Conservation (phyloP, 2,888 invertebrate species). For the Hydriomena furcata region DNA sequence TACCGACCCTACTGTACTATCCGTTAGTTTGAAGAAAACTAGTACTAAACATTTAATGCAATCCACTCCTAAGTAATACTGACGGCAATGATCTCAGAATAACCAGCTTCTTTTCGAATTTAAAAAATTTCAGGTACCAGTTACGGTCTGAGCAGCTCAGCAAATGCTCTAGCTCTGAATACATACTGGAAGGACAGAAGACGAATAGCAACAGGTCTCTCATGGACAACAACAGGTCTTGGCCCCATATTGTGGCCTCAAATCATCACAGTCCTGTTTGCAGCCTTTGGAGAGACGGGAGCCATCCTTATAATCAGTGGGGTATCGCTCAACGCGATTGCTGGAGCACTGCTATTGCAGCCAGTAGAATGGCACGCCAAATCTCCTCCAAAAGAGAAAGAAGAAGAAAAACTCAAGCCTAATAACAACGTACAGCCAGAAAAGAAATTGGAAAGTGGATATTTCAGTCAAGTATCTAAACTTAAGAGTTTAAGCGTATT, state of each 20-base stretch:
- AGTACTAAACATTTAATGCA: no score
- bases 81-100: no score
- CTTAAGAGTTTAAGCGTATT: slow-evolving; percentile 73
- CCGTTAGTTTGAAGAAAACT: no score
- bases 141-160: slow-evolving; percentile 86
- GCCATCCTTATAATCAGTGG: slow-evolving; percentile 87
- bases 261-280: slow-evolving; percentile 86
- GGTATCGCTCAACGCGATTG: slow-evolving; percentile 86
- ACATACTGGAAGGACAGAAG: slow-evolving; percentile 89
- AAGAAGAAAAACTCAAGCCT: slow-evolving; percentile 54
- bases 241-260: slow-evolving; percentile 90
- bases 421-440: slow-evolving; percentile 40
- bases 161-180: slow-evolving; percentile 88
- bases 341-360: slow-evolving; percentile 87
- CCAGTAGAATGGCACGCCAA: slow-evolving; percentile 90
- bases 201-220: slow-evolving; percentile 87
- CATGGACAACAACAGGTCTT: slow-evolving; percentile 88
- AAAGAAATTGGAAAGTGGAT: slow-evolving; percentile 63
- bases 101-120: no score
- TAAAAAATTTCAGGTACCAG: slow-evolving; percentile 84
- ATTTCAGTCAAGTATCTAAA: slow-evolving; percentile 67
- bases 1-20: no score
- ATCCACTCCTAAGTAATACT: no score
- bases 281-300: slow-evolving; percentile 85
- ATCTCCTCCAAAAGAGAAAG: slow-evolving; percentile 54